These are phyloP conservation scores for Nothocercus julius DNA, from an alignment of 2,113 vertebrate species.

Conservation along the genomic window DNA sequence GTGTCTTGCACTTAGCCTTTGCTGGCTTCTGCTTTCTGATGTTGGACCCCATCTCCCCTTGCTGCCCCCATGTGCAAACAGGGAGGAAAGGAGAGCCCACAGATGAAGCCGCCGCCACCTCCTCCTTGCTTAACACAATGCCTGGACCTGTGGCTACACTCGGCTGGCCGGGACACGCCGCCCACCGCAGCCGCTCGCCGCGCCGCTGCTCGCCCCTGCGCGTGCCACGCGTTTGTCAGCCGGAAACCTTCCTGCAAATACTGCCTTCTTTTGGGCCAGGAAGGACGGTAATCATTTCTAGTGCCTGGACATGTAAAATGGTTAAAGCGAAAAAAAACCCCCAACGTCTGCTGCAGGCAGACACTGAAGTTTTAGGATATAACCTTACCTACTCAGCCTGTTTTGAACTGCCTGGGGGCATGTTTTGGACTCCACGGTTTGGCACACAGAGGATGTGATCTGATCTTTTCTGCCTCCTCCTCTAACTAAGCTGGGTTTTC, in stretches of 20 bases:
- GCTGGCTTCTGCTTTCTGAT: background rate
- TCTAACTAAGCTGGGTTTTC: slow-evolving; percentile 60
- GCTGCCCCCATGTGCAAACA: background rate
- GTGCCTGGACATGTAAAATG: background rate
- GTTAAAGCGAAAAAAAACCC: background rate
- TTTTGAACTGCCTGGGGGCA: background rate
- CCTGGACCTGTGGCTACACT: background rate
- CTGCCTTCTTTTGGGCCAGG: background rate
- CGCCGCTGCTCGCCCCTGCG: background rate
- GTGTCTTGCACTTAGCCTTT: background rate
- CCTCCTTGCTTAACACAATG: background rate
- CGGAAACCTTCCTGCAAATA: background rate
- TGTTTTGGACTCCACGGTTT: background rate
- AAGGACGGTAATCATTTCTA: background rate
- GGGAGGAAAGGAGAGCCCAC: too few relatives aligned
- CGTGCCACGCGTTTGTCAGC: background rate
- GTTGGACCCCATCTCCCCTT: background rate
- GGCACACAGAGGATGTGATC: background rate
- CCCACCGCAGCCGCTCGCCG: background rate
- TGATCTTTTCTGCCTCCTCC: background rate
- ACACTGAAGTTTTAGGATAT: background rate
- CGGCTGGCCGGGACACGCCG: too few relatives aligned
- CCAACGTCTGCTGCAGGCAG: background rate
- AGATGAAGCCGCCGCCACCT: background rate
- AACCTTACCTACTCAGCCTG: background rate